These are phyloP conservation scores for Pluvianellus socialis DNA, from an alignment of 2,113 vertebrate species.

Conservation along the genomic window DNA sequence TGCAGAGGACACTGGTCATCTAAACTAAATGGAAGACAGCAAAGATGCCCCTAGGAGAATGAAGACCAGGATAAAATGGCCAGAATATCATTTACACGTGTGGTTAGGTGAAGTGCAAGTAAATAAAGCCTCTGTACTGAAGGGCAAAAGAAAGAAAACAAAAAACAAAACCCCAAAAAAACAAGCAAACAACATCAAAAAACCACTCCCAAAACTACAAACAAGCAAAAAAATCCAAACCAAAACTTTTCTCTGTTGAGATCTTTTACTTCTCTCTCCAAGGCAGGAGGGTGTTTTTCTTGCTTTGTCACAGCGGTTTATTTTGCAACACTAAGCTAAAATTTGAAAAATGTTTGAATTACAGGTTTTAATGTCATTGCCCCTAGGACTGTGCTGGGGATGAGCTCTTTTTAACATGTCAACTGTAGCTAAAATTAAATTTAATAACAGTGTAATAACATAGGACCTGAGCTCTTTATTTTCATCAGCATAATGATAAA, in stretches of 20 bases:
- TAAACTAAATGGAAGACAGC: background rate
- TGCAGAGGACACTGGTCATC: background rate
- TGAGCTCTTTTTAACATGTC: background rate
- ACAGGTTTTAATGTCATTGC: background rate
- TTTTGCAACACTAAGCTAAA: background rate
- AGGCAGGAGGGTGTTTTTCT: background rate
- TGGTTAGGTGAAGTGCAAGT: background rate
- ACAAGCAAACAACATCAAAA: background rate
- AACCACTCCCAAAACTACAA: background rate
- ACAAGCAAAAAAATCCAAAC: background rate
- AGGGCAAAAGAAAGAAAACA: background rate
- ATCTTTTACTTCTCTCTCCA: background rate
- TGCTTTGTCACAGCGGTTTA: background rate
- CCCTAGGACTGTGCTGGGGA: accelerated
- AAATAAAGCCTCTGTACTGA: background rate
- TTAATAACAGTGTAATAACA: background rate
- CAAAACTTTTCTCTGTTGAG: background rate
- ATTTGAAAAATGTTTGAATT: background rate
- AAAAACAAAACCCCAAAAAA: background rate
- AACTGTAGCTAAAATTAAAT: background rate
- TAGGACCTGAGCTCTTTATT: background rate
- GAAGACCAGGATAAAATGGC: background rate
- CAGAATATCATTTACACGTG: background rate
- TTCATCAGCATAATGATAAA: background rate
- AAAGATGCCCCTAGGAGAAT: background rate